These are phyloP conservation scores for Choloepus didactylus DNA, from an alignment of 2,797 vertebrate species.

Conservation along the genomic window DNA sequence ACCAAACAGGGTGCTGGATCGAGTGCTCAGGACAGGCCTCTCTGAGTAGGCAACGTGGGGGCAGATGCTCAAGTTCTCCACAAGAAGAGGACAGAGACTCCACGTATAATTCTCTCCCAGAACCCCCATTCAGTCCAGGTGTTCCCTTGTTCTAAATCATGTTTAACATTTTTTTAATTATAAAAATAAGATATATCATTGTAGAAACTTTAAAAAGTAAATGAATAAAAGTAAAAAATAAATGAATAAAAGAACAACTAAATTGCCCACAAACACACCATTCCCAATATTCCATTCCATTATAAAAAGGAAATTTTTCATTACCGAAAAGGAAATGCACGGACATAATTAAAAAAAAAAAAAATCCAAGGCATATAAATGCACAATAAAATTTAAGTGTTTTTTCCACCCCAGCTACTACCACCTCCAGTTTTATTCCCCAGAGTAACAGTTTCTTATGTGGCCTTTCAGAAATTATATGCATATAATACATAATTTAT, in stretches of 20 bases:
- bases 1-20: neutral
- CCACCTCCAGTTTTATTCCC: slow-evolving; percentile 55
- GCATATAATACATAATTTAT: too few relatives aligned
- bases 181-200: slow-evolving; percentile 6
- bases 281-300: neutral
- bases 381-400: slow-evolving; percentile 53
- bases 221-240: neutral
- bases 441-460: slow-evolving; percentile 53
- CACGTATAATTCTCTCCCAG: neutral
- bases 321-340: slow-evolving; percentile 60
- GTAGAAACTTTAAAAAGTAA: slow-evolving; percentile 12
- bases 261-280: neutral
- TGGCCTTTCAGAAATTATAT: slow-evolving; percentile 10
- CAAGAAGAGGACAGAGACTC: neutral
- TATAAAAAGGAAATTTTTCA: slow-evolving; percentile 35
- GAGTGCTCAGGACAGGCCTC: neutral
- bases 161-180: slow-evolving; percentile 34
- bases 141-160: slow-evolving; percentile 38
- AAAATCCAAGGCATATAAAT: slow-evolving; percentile 45
- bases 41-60: neutral
- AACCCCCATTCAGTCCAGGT: neutral
- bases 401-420: slow-evolving; percentile 14
- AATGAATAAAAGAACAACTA: slow-evolving; percentile 38
- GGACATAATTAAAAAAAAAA: slow-evolving; percentile 5
- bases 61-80: neutral